Percentiles rank a stretch among this genome's conserved stretches.
Evolutionary conservation across 2,113 vertebrate species (phyloP).

Genomic region (Myrmecophaga tridactyla): DNA sequence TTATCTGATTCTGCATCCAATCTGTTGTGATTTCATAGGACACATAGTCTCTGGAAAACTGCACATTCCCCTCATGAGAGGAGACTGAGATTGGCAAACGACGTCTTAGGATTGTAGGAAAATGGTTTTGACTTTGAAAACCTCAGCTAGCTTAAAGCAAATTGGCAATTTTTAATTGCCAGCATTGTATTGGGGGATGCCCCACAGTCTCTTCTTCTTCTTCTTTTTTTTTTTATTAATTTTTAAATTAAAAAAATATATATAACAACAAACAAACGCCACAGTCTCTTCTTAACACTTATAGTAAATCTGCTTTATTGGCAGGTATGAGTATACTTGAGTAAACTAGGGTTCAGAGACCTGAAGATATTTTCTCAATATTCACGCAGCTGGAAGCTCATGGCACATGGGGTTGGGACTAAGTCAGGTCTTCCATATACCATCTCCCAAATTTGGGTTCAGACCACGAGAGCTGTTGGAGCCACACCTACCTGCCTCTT

Average conservation of each 20-base stretch:
- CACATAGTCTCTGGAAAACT: background rate
- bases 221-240: too few relatives aligned
- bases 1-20: background rate
- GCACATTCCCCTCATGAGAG: accelerated
- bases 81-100: background rate
- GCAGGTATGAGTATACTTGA: background rate
- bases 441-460: background rate
- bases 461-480: background rate
- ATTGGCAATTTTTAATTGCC: background rate
- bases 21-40: background rate
- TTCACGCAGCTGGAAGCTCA: background rate
- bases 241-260: too few relatives aligned
- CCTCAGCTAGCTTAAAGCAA: background rate
- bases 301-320: background rate
- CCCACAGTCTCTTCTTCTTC: background rate
- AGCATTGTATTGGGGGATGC: background rate
- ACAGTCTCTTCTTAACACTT: background rate
- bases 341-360: background rate
- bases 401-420: background rate
- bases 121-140: background rate
- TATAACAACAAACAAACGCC: too few relatives aligned
- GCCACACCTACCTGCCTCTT: background rate
- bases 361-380: background rate
- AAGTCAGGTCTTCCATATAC: background rate
- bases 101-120: background rate